Percentiles rank a stretch among this genome's conserved stretches.
Evolutionary conservation across 2,888 invertebrate genomes (phyloP).

Genomic region (Hirtodrosophila alboralis): DNA sequence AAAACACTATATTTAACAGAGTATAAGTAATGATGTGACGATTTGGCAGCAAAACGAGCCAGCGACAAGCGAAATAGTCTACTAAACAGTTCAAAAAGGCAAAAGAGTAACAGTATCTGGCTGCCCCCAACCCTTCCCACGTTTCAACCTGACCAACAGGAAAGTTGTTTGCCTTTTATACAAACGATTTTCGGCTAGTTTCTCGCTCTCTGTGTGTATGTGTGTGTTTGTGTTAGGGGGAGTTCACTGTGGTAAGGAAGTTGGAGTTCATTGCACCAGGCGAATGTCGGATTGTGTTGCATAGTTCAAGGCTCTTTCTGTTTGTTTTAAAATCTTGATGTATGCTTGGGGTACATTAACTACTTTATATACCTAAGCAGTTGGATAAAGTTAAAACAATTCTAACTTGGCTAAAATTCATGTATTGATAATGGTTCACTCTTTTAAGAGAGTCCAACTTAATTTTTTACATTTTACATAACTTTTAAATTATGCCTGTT

Average conservation of each 20-base stretch:
- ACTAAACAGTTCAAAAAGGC: conserved; percentile 34
- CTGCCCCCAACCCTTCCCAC: neutral
- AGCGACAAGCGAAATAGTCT: conserved; percentile 51
- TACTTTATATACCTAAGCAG: neutral
- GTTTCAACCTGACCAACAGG: conserved; percentile 8
- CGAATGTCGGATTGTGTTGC: conserved; percentile 36
- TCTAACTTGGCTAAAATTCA: no score
- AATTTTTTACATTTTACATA: no score
- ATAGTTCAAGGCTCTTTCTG: conserved; percentile 63
- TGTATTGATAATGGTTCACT: no score
- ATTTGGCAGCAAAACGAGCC: conserved; percentile 68
- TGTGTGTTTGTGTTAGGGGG: no score
- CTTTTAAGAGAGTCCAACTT: no score
- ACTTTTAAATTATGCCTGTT: no score
- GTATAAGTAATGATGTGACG: conserved; percentile 76
- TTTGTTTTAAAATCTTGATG: conserved; percentile 28
- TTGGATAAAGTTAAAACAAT: no score
- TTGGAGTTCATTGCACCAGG: conserved; percentile 56
- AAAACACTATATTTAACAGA: conserved; percentile 67
- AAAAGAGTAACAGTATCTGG: neutral
- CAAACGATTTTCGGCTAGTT: conserved; percentile 5
- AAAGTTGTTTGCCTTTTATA: conserved; percentile 1
- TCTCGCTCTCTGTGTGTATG: no score
- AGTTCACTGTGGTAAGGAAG: conserved; percentile 26
- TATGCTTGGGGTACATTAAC: conserved; percentile 5